phyloP scores from a whole-genome alignment of 2,113 vertebrate species.

The Caloenas nicobarica region DNA sequence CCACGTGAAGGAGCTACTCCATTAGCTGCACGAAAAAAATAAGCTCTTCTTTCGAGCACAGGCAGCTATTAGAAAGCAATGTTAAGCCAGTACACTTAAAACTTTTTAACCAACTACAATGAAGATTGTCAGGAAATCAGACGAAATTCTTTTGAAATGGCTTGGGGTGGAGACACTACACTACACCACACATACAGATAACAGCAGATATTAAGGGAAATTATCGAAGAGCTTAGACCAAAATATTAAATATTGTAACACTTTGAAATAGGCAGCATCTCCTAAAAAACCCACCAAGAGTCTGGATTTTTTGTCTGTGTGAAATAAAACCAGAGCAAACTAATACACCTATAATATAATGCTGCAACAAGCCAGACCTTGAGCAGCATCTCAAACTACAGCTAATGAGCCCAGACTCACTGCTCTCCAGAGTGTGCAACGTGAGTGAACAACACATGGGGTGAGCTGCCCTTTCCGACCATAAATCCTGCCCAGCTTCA shows the following conservation, averaged over 20 bases:
- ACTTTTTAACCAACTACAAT: not conserved
- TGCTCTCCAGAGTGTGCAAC: accelerated
- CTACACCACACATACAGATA: not conserved
- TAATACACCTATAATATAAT: not conserved
- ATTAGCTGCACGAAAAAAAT: not conserved
- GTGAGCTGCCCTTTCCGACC: not conserved
- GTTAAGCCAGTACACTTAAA: not conserved
- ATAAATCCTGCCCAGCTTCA: not conserved
- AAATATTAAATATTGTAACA: not conserved
- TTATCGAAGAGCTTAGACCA: not conserved
- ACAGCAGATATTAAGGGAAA: not conserved
- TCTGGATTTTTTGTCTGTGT: not conserved
- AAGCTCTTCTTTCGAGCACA: not conserved
- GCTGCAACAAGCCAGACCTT: not conserved
- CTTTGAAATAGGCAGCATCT: not conserved
- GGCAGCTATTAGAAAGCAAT: not conserved
- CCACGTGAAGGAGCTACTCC: not conserved
- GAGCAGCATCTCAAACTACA: not conserved
- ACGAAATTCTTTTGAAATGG: not conserved
- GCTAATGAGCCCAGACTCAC: not conserved
- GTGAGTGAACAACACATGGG: accelerated
- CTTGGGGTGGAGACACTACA: not conserved
- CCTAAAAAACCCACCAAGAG: not conserved
- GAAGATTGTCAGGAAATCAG: not conserved
- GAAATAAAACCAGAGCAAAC: not conserved